Conservation (phyloP, 2,113 vertebrate species). For the Pardalotus punctatus region DNA sequence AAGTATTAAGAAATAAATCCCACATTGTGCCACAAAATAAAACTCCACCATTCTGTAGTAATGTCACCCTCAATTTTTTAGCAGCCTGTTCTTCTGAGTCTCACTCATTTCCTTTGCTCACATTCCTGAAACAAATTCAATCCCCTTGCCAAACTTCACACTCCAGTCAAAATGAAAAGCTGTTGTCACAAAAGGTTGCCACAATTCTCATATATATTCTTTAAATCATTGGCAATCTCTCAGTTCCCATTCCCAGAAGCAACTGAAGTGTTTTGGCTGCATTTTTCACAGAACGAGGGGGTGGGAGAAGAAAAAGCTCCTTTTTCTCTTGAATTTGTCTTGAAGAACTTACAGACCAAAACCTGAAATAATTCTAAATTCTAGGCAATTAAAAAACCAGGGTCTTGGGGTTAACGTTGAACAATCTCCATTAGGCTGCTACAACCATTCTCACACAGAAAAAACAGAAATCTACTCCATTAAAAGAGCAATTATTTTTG, state of each 20-base stretch:
- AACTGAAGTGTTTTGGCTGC: slow-evolving; percentile 25
- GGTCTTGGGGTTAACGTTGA: not conserved
- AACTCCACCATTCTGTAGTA: not conserved
- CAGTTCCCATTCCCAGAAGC: not conserved
- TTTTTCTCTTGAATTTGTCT: not conserved
- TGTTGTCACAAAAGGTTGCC: slow-evolving; percentile 17
- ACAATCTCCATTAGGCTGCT: not conserved
- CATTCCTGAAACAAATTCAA: not conserved
- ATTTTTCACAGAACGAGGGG: not conserved
- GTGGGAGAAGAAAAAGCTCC: slow-evolving; percentile 7
- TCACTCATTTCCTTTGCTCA: not conserved
- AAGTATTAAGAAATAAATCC: not conserved
- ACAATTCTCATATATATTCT: not conserved
- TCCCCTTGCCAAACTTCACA: not conserved
- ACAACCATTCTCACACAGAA: not conserved
- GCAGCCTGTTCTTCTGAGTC: not conserved
- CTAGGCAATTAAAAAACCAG: not conserved
- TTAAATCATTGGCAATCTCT: not conserved
- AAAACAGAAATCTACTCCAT: not conserved
- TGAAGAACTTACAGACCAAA: not conserved
- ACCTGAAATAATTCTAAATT: not conserved
- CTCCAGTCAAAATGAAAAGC: not conserved
- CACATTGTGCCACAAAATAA: not conserved
- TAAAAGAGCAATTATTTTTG: not conserved
- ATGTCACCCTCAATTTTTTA: not conserved